Base-by-base conservation (phyloP, 2,888 invertebrate genomes). In the Linhomoeus sp. region DNA sequence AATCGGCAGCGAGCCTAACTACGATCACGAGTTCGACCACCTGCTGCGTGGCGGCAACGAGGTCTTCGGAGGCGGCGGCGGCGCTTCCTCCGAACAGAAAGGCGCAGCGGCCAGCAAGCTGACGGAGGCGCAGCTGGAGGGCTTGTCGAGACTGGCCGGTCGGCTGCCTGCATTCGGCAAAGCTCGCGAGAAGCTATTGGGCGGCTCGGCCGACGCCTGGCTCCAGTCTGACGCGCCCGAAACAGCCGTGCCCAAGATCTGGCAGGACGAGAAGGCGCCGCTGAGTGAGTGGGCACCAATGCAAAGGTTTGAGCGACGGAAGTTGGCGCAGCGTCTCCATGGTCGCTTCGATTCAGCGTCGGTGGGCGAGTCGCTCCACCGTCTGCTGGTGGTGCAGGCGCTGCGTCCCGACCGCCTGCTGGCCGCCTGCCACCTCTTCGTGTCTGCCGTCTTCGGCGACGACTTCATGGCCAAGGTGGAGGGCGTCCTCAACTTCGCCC, bases 391-490 rank as follows among this genome's bases (percentile, higher is more conserved):
- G 42, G 84, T 94, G 58, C 55, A 59, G 42, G 55, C 59, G 2
- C 80, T 90, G 71, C 75, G 90, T 48, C 86, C 87, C 0, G 90
- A 92, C 71, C 77, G 90, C 35, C 81, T 92, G 22, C 81, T 87
- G 54, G 87, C 90, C 2, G 87, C 88, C 19, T 83, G 84, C 0
- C 79, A 83, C 38, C 73, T 82, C 53, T 80, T 97, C 23, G 56
- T 62, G 24, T 52, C 54, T 2, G 49, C 55, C 2, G 56, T 58
- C n/a, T 59, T 63, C 45, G 60, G 61, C 37, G 53, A 52, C 25
- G 51, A 57, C 80, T 88, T 79, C 77, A 83, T 45, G 90, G 88
- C 1, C 88, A 56, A 57, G 42, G 63, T 49, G n/a, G 48, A 78
- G 48, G 37, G 15, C 22, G 19, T 26, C 41, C 42, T 42, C 41